Evolutionary conservation across 2,113 vertebrate genomes (phyloP).

Genomic region (Embiotoca jacksoni): DNA sequence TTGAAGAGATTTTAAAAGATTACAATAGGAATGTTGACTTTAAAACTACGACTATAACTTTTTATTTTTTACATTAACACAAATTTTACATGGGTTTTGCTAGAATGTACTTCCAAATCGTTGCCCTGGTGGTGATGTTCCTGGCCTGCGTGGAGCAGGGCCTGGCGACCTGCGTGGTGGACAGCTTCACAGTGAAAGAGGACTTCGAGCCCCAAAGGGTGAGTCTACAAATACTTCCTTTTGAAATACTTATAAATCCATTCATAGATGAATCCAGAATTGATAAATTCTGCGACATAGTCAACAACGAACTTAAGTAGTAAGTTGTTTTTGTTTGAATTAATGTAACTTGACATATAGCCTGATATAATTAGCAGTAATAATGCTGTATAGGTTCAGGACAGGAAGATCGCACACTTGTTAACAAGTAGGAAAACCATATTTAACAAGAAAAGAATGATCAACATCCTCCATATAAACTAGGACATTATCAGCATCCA

Average conservation of each 20-base stretch:
- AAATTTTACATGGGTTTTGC: not conserved
- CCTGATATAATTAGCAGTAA: not conserved
- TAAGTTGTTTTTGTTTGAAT: no score
- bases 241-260: not conserved
- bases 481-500: not conserved
- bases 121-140: slow-evolving; percentile 80
- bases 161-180: slow-evolving; percentile 87
- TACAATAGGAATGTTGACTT: not conserved
- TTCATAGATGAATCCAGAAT: not conserved
- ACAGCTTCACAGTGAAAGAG: slow-evolving; percentile 88
- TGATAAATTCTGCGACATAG: rapidly evolving
- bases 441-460: no score
- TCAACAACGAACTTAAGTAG: not conserved
- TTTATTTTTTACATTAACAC: not conserved
- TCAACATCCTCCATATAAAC: not conserved
- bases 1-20: not conserved
- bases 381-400: not conserved
- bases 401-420: no score
- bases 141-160: slow-evolving; percentile 82
- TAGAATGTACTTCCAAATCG: slow-evolving; percentile 70
- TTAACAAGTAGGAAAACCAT: no score
- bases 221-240: slow-evolving; percentile 50
- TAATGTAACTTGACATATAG: not conserved
- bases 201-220: slow-evolving; percentile 89
- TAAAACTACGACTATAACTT: not conserved